Conservation (phyloP, 2,888 invertebrate genomes). For the Boloria selene region DNA sequence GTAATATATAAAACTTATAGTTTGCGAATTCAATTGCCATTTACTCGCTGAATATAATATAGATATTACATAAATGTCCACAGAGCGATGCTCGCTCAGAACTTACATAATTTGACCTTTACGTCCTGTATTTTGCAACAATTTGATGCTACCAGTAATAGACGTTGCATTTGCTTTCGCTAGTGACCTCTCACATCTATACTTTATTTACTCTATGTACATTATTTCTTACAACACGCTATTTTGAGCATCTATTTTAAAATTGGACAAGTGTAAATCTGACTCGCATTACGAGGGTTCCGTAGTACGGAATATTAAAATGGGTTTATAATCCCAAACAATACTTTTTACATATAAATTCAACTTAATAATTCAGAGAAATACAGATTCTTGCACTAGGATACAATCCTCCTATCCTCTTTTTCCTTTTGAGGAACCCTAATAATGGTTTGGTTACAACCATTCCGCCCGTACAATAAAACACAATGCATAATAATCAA, state of each 20-base stretch:
- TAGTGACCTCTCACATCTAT: constrained; percentile 42
- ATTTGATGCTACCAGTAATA: constrained; percentile 43
- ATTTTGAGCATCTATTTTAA: constrained; percentile 17
- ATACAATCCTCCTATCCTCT: no score
- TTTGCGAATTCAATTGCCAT: constrained; percentile 27
- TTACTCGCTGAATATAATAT: constrained; percentile 29
- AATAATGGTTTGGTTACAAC: no score
- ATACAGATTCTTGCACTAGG: no score
- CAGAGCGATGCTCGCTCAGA: constrained; percentile 38
- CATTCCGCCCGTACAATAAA: no score
- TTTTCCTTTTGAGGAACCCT: no score
- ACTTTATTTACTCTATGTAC: constrained; percentile 37
- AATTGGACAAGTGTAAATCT: no score
- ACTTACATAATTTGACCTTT: constrained; percentile 47
- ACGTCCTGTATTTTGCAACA: constrained; percentile 41
- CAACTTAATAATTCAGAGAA: no score
- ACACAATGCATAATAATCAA: no score
- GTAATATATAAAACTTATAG: background rate
- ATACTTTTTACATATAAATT: no score
- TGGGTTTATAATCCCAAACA: no score
- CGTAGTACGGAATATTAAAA: no score
- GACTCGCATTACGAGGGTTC: no score
- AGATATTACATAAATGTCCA: constrained; percentile 43
- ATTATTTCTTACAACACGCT: constrained; percentile 27
- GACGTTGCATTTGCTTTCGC: constrained; percentile 42